A percentile compares a stretch with the other conserved stretches of the same genome.
Evolutionary conservation across 2,113 vertebrate genomes (phyloP).

Genomic region (Tapirus terrestris): DNA sequence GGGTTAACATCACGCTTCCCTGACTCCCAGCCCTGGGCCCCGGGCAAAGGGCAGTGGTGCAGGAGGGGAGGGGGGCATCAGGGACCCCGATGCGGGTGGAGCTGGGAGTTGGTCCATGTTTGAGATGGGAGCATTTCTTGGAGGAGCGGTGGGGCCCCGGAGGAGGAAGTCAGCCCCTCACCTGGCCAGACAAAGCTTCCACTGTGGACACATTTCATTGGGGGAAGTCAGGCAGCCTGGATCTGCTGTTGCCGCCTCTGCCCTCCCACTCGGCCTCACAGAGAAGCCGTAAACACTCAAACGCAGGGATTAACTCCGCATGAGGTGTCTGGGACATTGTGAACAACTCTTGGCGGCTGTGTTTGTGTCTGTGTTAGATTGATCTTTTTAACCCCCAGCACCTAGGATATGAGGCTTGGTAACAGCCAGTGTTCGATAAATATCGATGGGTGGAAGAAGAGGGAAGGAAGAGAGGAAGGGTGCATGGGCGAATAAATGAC

Average conservation of each 20-base stretch:
- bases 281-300: slow-evolving; percentile 65
- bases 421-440: slow-evolving; percentile 52
- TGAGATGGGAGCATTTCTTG: neutral
- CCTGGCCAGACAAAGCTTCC: neutral
- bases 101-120: neutral
- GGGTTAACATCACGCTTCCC: neutral
- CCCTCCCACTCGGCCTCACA: neutral
- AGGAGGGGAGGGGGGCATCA: neutral
- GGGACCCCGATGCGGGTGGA: neutral
- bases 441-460: neutral
- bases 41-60: neutral
- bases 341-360: slow-evolving; percentile 13
- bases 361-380: slow-evolving; percentile 55
- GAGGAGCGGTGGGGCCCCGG: neutral
- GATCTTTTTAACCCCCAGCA: slow-evolving; percentile 64
- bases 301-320: slow-evolving; percentile 64
- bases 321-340: slow-evolving; percentile 74
- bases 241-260: neutral
- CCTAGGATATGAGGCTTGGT: slow-evolving; percentile 18
- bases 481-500: neutral
- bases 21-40: neutral
- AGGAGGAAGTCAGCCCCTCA: neutral
- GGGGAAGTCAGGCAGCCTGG: neutral
- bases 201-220: neutral
- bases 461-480: neutral